Base-by-base conservation (phyloP, 1,140 invertebrate genomes). In the Hypothenemus hampei region DNA sequence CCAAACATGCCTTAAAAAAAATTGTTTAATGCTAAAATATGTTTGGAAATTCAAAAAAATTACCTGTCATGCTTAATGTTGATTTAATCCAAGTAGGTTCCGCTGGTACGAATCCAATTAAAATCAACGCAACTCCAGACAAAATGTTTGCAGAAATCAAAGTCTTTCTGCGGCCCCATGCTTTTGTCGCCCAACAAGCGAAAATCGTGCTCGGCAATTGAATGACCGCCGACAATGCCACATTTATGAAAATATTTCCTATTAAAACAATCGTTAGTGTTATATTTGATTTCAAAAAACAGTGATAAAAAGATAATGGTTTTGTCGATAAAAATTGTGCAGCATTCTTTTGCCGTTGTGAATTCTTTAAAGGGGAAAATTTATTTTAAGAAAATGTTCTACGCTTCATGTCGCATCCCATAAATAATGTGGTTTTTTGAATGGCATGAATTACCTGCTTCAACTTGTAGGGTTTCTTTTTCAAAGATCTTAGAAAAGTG, bases 191-290 rank as follows among this genome's bases (percentile, higher is more conserved):
- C 65, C 80, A 78, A 48, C 85, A 80, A 0, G 82, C 83, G 11
- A 85, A 64, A 0, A 84, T 66, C 1, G 84, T 86, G 4, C 84
- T 85, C 1, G 85, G 84, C 33, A 87, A 73, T 66, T 85, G 78
- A 20, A 85, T 78, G 0, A 71, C 67, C 50, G 81, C 82, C n/a
- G 84, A 86, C 6, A 85, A 71, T 2, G 84, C 77, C 21, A 87
- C 83, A 67, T 87, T 89, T 2, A 82, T 51, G 63, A 87, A 88
- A 35, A 87, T 86, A 65, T 88, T 63, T 35, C 74, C 54, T 56
- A 36, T 16, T 39, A 55, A 26, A 23, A 40, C 4, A n/a, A n/a
- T n/a, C n/a, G n/a, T n/a, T n/a, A n/a, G n/a, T n/a, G n/a, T n/a
- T n/a, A n/a, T n/a, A n/a, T n/a, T n/a, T n/a, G n/a, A n/a, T n/a